Conservation (phyloP, 1,140 invertebrate genomes). For the Aphelinus atriplicis region DNA sequence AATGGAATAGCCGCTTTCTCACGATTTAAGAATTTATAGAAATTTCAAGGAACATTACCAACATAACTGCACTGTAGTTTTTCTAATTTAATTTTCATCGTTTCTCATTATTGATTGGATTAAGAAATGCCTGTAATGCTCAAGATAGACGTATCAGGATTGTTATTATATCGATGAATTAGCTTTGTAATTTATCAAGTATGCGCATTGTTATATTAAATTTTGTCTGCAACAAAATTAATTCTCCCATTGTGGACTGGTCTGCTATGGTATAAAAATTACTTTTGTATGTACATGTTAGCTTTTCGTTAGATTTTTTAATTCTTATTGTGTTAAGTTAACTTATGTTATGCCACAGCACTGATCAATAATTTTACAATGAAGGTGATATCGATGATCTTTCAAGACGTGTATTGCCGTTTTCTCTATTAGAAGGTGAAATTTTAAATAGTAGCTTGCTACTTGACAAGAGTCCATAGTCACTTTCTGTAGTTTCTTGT, state of each 20-base stretch:
- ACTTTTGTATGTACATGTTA: slow-evolving; percentile 50
- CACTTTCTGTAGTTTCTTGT: slow-evolving; percentile 37
- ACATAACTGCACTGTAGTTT: slow-evolving; percentile 27
- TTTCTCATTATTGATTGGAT: slow-evolving; percentile 26
- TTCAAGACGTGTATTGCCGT: slow-evolving; percentile 25
- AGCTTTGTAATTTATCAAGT: slow-evolving; percentile 34
- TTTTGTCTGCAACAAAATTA: slow-evolving; percentile 37
- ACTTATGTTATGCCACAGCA: slow-evolving; percentile 43
- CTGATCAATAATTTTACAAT: slow-evolving; percentile 32
- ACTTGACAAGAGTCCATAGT: slow-evolving; percentile 36
- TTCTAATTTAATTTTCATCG: slow-evolving; percentile 38
- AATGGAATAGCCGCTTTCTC: slow-evolving; percentile 16
- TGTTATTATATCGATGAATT: slow-evolving; percentile 27
- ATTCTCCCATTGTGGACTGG: slow-evolving; percentile 51
- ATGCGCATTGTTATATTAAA: slow-evolving; percentile 38
- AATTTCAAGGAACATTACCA: slow-evolving; percentile 19
- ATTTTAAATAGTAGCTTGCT: slow-evolving; percentile 32
- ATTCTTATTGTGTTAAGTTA: slow-evolving; percentile 47
- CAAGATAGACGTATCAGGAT: slow-evolving; percentile 19
- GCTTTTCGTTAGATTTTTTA: slow-evolving; percentile 44
- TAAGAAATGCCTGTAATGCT: slow-evolving; percentile 35
- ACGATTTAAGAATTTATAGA: slow-evolving; percentile 31
- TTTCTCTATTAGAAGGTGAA: slow-evolving; percentile 34
- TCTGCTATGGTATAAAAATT: slow-evolving; percentile 47
- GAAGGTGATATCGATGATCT: slow-evolving; percentile 41